Conservation (phyloP, 2,888 invertebrate genomes). For the Drosophila anomalata region DNA sequence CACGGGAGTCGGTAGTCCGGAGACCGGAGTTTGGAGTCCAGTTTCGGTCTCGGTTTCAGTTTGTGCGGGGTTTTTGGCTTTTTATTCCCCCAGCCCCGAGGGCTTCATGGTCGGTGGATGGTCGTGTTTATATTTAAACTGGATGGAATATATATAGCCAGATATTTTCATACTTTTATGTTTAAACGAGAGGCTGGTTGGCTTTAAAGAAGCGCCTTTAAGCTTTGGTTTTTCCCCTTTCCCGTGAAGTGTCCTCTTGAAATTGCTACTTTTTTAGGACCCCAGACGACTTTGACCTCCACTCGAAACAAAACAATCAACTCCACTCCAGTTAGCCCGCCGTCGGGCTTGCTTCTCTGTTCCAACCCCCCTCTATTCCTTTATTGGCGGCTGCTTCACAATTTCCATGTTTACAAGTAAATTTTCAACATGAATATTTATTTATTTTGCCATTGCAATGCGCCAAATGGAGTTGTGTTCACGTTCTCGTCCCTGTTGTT, state of each 20-base stretch:
- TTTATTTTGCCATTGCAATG: slow-evolving; percentile 46
- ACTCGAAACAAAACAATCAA: slow-evolving; percentile 35
- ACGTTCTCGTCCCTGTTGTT: not conserved
- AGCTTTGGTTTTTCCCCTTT: not conserved
- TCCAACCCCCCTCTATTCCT: not conserved
- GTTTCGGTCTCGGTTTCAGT: slow-evolving; percentile 35
- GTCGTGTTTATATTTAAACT: slow-evolving; percentile 7
- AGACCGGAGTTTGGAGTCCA: slow-evolving; percentile 10
- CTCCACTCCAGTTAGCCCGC: not conserved
- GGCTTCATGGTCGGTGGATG: slow-evolving; percentile 10
- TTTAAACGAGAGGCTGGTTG: slow-evolving; percentile 6
- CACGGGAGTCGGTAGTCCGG: not conserved
- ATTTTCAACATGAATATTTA: slow-evolving; percentile 43
- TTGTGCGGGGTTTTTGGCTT: slow-evolving; percentile 20
- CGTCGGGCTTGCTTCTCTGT: not conserved
- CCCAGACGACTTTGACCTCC: slow-evolving; percentile 40
- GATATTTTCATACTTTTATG: not conserved
- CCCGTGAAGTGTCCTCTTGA: slow-evolving; percentile 7
- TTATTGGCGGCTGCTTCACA: slow-evolving; percentile 39
- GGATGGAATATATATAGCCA: not conserved
- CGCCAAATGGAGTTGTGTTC: slow-evolving; percentile 32
- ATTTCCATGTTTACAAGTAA: slow-evolving; percentile 52
- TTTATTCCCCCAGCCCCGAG: slow-evolving; percentile 13
- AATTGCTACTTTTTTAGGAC: slow-evolving; percentile 38
- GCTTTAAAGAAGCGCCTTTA: slow-evolving; percentile 9